phyloP scores from a whole-genome alignment of 2,888 invertebrate species.

The Dryococelus australis region DNA sequence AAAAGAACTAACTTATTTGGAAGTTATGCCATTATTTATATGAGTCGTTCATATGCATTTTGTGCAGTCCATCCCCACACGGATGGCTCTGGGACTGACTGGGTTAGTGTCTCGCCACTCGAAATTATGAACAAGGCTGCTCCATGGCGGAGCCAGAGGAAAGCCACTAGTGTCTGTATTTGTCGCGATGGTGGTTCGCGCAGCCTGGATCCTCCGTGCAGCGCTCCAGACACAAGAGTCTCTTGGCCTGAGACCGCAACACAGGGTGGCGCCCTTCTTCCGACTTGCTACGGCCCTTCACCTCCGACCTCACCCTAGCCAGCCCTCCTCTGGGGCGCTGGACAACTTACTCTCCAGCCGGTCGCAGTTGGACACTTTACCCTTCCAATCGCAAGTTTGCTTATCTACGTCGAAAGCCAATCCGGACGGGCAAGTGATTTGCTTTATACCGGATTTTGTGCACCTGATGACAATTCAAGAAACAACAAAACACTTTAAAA shows the following conservation, averaged over 20 bases:
- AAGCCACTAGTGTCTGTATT: not conserved
- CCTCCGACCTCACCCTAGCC: not conserved
- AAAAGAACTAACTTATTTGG: too few relatives aligned
- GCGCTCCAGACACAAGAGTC: not conserved
- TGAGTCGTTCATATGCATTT: too few relatives aligned
- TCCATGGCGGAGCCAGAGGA: too few relatives aligned
- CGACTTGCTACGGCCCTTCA: conserved; percentile 22
- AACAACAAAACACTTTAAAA: conserved; percentile 23
- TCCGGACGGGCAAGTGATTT: conserved; percentile 96
- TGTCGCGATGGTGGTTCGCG: not conserved
- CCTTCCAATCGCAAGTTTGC: conserved; percentile 99
- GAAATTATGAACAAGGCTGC: too few relatives aligned
- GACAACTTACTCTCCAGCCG: conserved; percentile 89
- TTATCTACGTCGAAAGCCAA: conserved; percentile 97
- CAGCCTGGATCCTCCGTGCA: not conserved
- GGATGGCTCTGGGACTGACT: too few relatives aligned
- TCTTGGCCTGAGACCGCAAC: not conserved
- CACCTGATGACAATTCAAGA: conserved; percentile 76
- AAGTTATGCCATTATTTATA: too few relatives aligned
- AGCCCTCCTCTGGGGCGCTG: not conserved
- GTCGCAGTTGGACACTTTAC: conserved; percentile 96
- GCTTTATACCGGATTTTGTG: conserved; percentile 94
- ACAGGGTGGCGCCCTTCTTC: not conserved
- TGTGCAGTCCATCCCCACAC: too few relatives aligned
- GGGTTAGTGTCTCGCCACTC: too few relatives aligned